phyloP scores from a whole-genome alignment of 2,797 vertebrate species.

The Spinus olivaceus region DNA sequence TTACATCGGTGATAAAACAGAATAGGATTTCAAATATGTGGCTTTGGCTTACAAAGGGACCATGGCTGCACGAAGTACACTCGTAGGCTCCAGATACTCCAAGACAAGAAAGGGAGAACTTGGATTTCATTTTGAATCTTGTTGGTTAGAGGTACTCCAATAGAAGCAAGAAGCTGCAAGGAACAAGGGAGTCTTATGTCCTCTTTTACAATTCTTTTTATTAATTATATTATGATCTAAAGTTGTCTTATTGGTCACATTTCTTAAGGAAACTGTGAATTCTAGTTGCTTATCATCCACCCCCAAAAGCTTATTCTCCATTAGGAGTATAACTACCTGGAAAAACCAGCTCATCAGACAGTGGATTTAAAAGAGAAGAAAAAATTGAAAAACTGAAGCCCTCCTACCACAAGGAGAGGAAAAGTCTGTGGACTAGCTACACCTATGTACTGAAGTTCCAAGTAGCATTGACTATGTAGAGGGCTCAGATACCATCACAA shows the following conservation, averaged over 20 bases:
- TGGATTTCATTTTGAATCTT: not conserved
- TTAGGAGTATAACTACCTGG: not conserved
- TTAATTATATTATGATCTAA: not conserved
- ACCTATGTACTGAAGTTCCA: not conserved
- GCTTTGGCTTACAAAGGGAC: not conserved
- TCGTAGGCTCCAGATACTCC: not conserved
- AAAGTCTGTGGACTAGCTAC: not conserved
- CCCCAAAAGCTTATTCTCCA: not conserved
- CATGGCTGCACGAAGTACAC: fast-evolving
- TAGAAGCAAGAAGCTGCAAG: not conserved
- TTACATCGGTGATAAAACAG: not conserved
- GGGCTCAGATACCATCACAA: not conserved
- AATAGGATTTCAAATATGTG: not conserved
- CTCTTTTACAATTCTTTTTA: not conserved
- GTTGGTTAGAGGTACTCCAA: not conserved
- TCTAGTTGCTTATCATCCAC: not conserved
- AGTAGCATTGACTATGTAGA: not conserved
- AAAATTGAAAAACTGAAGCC: not conserved
- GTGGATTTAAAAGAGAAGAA: not conserved
- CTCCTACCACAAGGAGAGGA: not conserved
- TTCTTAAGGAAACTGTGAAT: not conserved
- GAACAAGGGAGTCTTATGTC: not conserved
- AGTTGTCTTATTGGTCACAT: not conserved
- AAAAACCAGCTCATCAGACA: not conserved
- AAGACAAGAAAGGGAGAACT: not conserved